Conservation (phyloP, 1,140 invertebrate genomes). For the Triops cancriformis region DNA sequence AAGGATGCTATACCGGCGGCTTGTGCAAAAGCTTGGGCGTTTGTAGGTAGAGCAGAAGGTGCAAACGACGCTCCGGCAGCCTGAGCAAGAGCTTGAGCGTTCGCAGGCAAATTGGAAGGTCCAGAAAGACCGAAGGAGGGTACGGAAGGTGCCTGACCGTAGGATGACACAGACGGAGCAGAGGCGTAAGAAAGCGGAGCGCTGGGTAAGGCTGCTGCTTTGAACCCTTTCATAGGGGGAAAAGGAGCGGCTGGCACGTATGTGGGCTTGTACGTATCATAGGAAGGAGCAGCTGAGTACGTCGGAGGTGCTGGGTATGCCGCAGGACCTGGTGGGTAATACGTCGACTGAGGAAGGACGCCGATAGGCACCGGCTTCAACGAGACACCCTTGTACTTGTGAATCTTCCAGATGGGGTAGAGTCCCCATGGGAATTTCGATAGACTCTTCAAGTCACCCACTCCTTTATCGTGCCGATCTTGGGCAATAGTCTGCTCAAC, state of each 20-base stretch:
- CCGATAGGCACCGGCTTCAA: constrained; percentile 27
- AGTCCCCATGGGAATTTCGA: constrained; percentile 25
- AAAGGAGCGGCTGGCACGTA: background rate
- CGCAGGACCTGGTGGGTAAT: background rate
- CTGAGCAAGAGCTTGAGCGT: background rate
- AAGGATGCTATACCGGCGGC: too few species aligned
- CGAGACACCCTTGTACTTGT: constrained; percentile 27
- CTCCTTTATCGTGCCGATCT: background rate
- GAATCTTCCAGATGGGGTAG: constrained; percentile 25
- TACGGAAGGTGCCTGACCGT: background rate
- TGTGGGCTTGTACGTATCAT: background rate
- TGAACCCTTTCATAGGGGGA: background rate
- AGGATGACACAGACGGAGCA: background rate
- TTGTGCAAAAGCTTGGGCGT: background rate
- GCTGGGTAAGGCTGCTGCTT: background rate
- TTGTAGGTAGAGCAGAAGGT: background rate
- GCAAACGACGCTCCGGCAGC: background rate
- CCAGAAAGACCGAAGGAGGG: background rate
- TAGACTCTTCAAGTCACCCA: background rate
- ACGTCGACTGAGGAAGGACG: background rate
- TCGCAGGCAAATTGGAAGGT: background rate
- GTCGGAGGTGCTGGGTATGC: background rate
- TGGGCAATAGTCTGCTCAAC: background rate
- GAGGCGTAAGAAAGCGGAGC: background rate
- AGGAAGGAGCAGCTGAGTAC: background rate